Base-by-base conservation (phyloP, 2,888 invertebrate genomes). In the Sarcophaga variegata region DNA sequence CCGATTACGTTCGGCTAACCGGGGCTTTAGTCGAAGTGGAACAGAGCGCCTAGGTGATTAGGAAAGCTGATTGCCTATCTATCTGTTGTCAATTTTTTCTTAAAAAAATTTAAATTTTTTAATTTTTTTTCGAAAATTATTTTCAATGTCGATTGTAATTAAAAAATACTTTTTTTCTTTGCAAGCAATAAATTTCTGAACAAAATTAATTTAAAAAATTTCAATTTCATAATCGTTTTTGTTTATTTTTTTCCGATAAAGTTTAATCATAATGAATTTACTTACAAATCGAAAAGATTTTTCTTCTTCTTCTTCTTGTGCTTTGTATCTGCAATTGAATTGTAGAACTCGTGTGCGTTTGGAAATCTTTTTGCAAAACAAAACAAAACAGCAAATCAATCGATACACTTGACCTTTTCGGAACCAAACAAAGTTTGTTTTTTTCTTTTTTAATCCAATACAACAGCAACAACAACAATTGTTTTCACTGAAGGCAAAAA, bases 321-420 rank as follows among this genome's bases (percentile, higher is more conserved):
- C 10, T 59, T 59, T 59, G 6, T 17, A 59, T 59, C 59, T 59
- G 17, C 59, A 62, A 62, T 22, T 54, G 54, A 54, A 54, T 54
- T 54, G 54, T 54, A 17, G 10, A 17, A 17, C 54, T 54, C n/a
- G 62, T 20, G 22, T 62, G 62, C 62, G 62, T 62, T 62, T 62
- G 62, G 49, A 70, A 22, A 49, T 12, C 20, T 37, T 66, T 17
- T 37, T 49, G 25, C 45, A 67, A 22, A 22, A 22, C 22, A 22
- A 22, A 67, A 81, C 63, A 59, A 70, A 25, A 54, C 17, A 70
- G 63, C 27, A 60, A 12, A 62, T 27, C 74, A 84, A 84, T 84
- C 84, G 80, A 84, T 84, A 84, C 66, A 76, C 79, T 84, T 76
- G 80, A 84, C 84, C 84, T 84, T 84, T 84, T 54, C 54, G 54